phyloP scores from a whole-genome alignment of 2,888 invertebrate species.

The Catonia carolina region DNA sequence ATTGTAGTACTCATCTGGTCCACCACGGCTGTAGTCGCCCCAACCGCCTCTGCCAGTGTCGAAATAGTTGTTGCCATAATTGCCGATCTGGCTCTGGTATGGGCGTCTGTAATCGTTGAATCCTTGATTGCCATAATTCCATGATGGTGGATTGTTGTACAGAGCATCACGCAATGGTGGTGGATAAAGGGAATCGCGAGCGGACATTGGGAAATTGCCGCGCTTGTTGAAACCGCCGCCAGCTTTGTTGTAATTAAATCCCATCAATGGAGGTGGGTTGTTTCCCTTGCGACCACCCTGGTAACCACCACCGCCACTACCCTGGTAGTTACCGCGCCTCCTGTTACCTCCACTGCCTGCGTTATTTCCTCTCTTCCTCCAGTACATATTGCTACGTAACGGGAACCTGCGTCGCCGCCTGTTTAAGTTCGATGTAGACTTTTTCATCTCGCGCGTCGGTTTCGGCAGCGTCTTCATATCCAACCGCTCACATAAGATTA shows the following conservation, averaged over 20 bases:
- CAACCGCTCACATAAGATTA: conserved; percentile 45
- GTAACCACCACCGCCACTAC: neutral
- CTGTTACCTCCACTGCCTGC: neutral
- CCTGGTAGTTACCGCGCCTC: neutral
- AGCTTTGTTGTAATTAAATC: neutral
- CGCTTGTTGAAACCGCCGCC: neutral
- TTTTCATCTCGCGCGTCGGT: conserved; percentile 10
- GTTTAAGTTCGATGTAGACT: no score
- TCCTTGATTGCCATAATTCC: neutral
- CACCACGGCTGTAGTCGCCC: neutral
- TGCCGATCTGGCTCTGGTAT: neutral
- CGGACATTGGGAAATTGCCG: neutral
- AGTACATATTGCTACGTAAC: neutral
- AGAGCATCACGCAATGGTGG: conserved; percentile 19
- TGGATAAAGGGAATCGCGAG: conserved; percentile 21
- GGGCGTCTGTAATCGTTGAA: neutral
- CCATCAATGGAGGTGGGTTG: neutral
- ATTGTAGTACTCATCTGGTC: neutral
- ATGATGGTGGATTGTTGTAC: conserved; percentile 4
- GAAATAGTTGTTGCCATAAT: no score
- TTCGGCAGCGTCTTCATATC: conserved; percentile 33
- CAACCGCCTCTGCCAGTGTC: neutral
- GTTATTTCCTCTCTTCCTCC: neutral
- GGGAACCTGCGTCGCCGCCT: neutral
- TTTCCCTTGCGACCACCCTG: no score